Percentiles rank a stretch among this genome's conserved stretches.
phyloP scores from a whole-genome alignment of 2,888 invertebrate genomes.

The Drosophila pseudotakahashii region DNA sequence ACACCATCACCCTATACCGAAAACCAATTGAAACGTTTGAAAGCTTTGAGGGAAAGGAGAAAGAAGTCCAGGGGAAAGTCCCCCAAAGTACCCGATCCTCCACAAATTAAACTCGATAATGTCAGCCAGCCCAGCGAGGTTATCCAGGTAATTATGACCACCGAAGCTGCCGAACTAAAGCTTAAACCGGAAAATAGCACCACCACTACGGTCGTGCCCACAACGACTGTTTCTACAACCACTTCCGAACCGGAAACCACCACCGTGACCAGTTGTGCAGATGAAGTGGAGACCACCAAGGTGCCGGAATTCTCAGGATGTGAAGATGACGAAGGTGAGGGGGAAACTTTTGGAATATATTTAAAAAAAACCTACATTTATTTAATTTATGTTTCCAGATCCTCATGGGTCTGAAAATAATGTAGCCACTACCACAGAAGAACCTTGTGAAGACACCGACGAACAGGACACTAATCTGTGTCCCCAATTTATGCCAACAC shows the following conservation, averaged over 20 bases:
- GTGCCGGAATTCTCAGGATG: slow-evolving; percentile 17
- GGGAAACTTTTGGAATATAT: not conserved
- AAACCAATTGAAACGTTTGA: slow-evolving; percentile 28
- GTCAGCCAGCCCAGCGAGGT: slow-evolving; percentile 56
- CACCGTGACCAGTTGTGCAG: slow-evolving; percentile 20
- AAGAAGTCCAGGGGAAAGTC: slow-evolving; percentile 2
- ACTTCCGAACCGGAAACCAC: slow-evolving; percentile 39
- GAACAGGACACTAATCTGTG: slow-evolving; percentile 65
- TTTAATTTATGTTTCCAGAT: not conserved
- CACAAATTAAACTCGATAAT: slow-evolving; percentile 57
- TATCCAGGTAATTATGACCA: slow-evolving; percentile 49
- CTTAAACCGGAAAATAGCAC: not conserved
- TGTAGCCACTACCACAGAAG: not conserved
- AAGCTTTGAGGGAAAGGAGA: slow-evolving; percentile 11
- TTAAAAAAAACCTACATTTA: not conserved
- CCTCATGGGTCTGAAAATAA: not conserved
- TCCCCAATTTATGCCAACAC: slow-evolving; percentile 56
- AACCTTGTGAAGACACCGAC: slow-evolving; percentile 50
- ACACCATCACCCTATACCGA: not conserved
- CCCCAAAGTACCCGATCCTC: slow-evolving; percentile 59
- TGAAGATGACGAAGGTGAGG: slow-evolving; percentile 34
- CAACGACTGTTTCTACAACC: slow-evolving; percentile 4
- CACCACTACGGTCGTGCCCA: slow-evolving; percentile 6
- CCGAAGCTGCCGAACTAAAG: slow-evolving; percentile 20
- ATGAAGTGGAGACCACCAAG: slow-evolving; percentile 31